Evolutionary conservation across 2,113 vertebrate genomes (phyloP).

Genomic region (Acrocephalus kingi): DNA sequence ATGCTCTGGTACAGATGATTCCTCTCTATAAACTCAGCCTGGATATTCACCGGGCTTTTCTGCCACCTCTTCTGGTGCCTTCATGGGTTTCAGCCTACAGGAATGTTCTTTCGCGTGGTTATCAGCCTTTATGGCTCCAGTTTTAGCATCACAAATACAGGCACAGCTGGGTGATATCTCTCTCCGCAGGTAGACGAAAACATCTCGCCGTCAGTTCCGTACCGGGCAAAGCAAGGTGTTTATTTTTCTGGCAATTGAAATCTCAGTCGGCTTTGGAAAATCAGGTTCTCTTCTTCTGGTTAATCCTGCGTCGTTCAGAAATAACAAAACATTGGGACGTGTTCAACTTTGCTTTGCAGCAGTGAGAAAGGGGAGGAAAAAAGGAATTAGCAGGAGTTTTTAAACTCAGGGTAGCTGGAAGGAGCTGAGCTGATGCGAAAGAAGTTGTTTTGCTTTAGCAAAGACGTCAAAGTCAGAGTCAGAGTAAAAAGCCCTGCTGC

Average conservation of each 20-base stretch:
- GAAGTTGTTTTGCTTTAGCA: conserved; percentile 31
- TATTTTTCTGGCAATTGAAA: background rate
- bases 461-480: background rate
- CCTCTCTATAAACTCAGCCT: background rate
- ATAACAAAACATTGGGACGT: background rate
- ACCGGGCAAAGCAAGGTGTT: background rate
- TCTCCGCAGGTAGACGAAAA: background rate
- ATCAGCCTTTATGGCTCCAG: background rate
- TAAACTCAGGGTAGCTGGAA: background rate
- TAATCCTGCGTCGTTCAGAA: background rate
- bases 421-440: background rate
- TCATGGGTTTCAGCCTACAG: background rate
- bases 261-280: conserved; percentile 6
- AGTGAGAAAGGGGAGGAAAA: background rate
- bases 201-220: background rate
- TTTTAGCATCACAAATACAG: background rate
- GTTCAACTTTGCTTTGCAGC: background rate
- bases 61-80: background rate
- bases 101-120: background rate
- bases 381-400: background rate
- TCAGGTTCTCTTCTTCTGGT: background rate
- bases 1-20: background rate
- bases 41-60: background rate
- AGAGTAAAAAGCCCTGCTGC: background rate
- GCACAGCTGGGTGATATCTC: background rate